Conservation (phyloP, 2,797 vertebrate genomes). For the Fringilla coelebs region DNA sequence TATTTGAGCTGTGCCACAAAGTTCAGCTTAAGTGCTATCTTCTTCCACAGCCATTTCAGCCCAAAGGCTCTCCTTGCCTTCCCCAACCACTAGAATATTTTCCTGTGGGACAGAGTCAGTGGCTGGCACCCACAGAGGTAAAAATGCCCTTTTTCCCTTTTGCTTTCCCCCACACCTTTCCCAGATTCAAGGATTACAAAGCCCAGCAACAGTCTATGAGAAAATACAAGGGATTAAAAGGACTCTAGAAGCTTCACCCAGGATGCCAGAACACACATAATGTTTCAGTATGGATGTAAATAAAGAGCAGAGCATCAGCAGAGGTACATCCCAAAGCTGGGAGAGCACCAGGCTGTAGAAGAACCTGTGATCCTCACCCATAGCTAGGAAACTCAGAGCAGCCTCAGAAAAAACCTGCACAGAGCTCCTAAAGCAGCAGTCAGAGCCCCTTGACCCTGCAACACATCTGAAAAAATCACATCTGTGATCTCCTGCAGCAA, state of each 20-base stretch:
- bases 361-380: background rate
- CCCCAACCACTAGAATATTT: background rate
- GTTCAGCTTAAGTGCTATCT: slow-evolving; percentile 24
- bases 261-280: background rate
- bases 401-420: background rate
- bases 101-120: background rate
- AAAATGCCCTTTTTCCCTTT: background rate
- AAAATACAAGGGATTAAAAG: background rate
- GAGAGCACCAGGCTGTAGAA: background rate
- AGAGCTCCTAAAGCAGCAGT: background rate
- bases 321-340: background rate
- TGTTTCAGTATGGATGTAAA: background rate
- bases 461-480: background rate
- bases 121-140: background rate
- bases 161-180: background rate
- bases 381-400: background rate
- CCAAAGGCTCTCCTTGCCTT: background rate
- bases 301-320: background rate
- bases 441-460: background rate
- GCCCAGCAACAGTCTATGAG: background rate
- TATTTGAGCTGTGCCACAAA: slow-evolving; percentile 3
- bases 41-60: slow-evolving; percentile 4
- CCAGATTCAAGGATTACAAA: background rate
- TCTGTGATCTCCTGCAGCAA: background rate
- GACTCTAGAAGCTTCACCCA: background rate